phyloP scores from a whole-genome alignment of 2,113 vertebrate genomes.

The Callaeas wilsoni region DNA sequence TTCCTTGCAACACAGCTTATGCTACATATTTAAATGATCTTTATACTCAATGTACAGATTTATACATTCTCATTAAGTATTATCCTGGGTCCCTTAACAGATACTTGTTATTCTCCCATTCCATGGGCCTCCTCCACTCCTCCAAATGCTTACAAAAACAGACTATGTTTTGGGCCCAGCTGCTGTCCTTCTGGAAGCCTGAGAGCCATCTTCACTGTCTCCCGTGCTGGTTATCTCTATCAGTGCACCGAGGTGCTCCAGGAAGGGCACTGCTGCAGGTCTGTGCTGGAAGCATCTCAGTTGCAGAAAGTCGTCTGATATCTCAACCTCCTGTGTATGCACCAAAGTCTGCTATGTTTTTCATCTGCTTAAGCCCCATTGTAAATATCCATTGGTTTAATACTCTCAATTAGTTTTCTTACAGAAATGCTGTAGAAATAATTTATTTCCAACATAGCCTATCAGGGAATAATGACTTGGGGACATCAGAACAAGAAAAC shows the following conservation, averaged over 20 bases:
- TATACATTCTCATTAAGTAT: background rate
- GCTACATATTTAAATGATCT: background rate
- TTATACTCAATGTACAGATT: background rate
- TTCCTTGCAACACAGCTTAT: background rate
- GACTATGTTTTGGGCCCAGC: background rate
- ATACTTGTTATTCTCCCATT: background rate
- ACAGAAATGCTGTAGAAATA: background rate
- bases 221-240: background rate
- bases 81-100: background rate
- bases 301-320: background rate
- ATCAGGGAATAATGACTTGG: background rate
- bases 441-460: background rate
- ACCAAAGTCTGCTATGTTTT: background rate
- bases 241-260: background rate
- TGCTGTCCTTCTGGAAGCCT: background rate
- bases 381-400: background rate
- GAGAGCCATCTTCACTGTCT: background rate
- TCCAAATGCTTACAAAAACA: background rate
- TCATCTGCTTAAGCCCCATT: background rate
- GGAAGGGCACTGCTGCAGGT: background rate
- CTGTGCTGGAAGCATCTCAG: background rate
- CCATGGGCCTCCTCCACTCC: background rate
- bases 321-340: rapidly evolving
- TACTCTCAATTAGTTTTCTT: background rate
- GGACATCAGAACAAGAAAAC: background rate